Base-by-base conservation (phyloP, 2,888 invertebrate genomes). In the Cremastinae sp. region DNA sequence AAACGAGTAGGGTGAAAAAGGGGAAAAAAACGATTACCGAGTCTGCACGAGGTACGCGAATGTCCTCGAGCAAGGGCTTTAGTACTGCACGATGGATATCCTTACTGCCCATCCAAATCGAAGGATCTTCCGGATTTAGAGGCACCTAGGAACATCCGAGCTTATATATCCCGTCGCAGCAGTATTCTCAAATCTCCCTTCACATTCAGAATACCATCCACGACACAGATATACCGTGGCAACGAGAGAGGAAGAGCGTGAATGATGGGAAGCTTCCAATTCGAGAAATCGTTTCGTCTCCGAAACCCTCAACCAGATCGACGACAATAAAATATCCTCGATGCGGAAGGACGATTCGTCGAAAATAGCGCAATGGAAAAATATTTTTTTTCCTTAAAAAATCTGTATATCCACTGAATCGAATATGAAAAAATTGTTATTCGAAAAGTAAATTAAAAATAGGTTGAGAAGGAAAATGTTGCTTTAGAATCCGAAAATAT, bases 221-320 rank as follows among this genome's bases (percentile, higher is more conserved):
- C 22, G 45, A 47, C 47, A 35, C 10, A 47, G 35, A 16, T 37
- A 47, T 16, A 61, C 16, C 9, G 28, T 28, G 16, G 9, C 8
- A n/a, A 45, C 28, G 28, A 4, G 10, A 43, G 14, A 53, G 28
- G 28, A 28, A 7, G 43, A 66, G 55, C 45, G 47, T 20, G 55
- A 66, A 55, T 66, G 45, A 18, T 56, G 45, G 22, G 65, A 41
- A 65, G 37, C 47, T 56, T 55, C 41, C 66, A 66, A 35, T 66
- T 18, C 35, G 56, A 56, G 56, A 56, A 66, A 65, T 65, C 65
- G 41, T 65, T 66, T 66, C 66, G 45, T 47, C 66, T 56, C 20
- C 35, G 18, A 41, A 56, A 47, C 56, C 35, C 45, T 56, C 45
- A 37, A 37, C 66, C 14, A 35, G 28, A 28, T 28, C 45, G 35